Base-by-base conservation (phyloP, 2,797 vertebrate genomes). In the Ciconia nigra region DNA sequence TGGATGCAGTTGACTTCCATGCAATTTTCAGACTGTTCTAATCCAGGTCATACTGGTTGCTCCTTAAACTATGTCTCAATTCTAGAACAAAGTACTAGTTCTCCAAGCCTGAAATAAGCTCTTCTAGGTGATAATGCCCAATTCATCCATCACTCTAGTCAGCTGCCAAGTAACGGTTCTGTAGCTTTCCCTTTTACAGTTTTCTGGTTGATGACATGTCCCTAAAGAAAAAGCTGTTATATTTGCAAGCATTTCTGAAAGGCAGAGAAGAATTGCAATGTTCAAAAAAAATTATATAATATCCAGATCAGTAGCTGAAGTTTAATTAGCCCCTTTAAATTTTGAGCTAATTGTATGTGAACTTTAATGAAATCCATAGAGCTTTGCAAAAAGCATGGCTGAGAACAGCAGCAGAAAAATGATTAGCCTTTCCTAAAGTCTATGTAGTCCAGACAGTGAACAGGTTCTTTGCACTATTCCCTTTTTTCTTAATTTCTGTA, bases 171-270 rank as follows among this genome's bases (percentile, higher is more conserved):
- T 73, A 67, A 89, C 35, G 83, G 37, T 57, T 96, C 81, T 55
- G 66, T 65, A 85, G 37, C 73, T 71, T 92, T 95, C n/a, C 26
- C 22, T 81, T 93, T 93, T 86, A 37, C 39, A 67, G 54, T 29
- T 82, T 80, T 87, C 67, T 71, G 55, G 33, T 51, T 22, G 7
- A 84, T 54, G 67, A 62, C 33, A 59, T 83, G 14, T 86, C 58
- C 47, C 69, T 78, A 61, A 87, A 74, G 57, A 88, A 86, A 47
- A 79, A 41, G 8, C n/a, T 87, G 37, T n/a, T 80, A 1, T 19
- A 88, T 90, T 88, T 94, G 63, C 59, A 92, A 57, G 79, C 35
- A 62, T 90, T 94, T 89, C 26, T 71, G 67, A 96, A 89, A 79
- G 35, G 74, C 46, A 93, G 85, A 96, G 55, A 42, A 59, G 62